Base-by-base conservation (phyloP, 30 jellyfish, hydroid and myxozoan genomes). In the Hydractinia echinata region DNA sequence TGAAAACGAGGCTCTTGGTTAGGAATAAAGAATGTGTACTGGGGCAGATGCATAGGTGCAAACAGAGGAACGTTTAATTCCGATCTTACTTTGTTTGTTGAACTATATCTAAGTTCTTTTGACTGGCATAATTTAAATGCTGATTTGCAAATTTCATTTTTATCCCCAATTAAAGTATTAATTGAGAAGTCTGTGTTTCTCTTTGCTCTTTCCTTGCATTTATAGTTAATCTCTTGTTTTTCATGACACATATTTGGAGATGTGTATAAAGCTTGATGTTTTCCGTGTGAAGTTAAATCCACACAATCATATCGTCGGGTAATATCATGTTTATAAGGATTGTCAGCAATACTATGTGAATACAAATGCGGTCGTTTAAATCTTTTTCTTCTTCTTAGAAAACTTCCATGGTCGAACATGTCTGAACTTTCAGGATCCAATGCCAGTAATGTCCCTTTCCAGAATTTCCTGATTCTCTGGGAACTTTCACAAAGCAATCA, bases 371-470 rank as follows among this genome's bases (percentile, higher is more conserved):
- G 4, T 44, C 98, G 60, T 71, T 92, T 92, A 81, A 87, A 92
- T 49, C 96, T 76, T 64, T 92, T 92, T 83, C 98, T 67, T 55
- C 98, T 53, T 18, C 98, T 72, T 30, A 92, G 72, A 86, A 92
- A 92, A 81, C 98, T 92, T 11, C 98, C 98, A 56, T 92, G 98
- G 52, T 92, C 98, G 56, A 92, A 92, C 98, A 92, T 92, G 60
- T 92, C 98, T 67, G 87, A 91, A 53, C 96, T 83, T 20, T 95
- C 98, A 6, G 98, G 98, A 81, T 92, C 96, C 73, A 92, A 85
- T 44, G 98, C 82, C 98, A 92, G 88, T 86, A 92, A 73, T 92
- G 98, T 5, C 98, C 98, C 66, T 92, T 92, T 44, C 98, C 98
- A 4, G 96, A 95, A 66, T 86, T 92, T 60, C 98, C 98, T 52